Percentiles rank a stretch among this genome's conserved stretches.
phyloP scores from a whole-genome alignment of 2,888 invertebrate species.

The Campoplex nolae region DNA sequence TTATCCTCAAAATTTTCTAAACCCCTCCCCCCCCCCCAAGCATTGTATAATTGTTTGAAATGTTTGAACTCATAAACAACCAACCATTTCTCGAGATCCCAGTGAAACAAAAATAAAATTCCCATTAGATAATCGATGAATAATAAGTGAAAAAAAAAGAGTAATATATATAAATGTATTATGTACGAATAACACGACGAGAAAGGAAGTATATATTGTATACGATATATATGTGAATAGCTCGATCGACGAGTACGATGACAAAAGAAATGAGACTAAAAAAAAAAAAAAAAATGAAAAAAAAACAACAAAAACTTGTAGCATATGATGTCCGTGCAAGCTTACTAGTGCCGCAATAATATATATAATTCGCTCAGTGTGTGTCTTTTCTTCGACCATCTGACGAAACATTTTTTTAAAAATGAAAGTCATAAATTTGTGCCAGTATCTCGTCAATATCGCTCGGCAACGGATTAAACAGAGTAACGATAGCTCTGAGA shows the following conservation, averaged over 20 bases:
- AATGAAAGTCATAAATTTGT: conserved; percentile 68
- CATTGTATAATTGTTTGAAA: background rate
- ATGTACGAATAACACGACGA: conserved; percentile 59
- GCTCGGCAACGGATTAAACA: conserved; percentile 42
- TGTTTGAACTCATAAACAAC: conserved; percentile 20
- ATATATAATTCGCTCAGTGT: conserved; percentile 74
- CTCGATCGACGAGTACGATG: conserved; percentile 73
- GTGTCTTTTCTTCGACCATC: conserved; percentile 76
- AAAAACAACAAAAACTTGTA: too few species aligned
- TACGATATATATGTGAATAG: conserved; percentile 67
- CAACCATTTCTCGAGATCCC: conserved; percentile 39
- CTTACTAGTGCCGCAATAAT: conserved; percentile 83
- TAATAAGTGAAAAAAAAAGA: conserved; percentile 34
- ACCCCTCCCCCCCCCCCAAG: too few species aligned
- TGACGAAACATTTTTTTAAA: conserved; percentile 64
- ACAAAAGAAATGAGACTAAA: conserved; percentile 67
- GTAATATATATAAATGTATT: conserved; percentile 57
- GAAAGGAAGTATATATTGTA: conserved; percentile 47
- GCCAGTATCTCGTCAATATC: conserved; percentile 48
- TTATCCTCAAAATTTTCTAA: background rate
- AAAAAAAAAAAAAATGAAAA: background rate
- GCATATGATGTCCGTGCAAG: conserved; percentile 84
- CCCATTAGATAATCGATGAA: conserved; percentile 65
- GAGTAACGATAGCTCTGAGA: background rate
- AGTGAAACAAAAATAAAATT: conserved; percentile 35